A percentile compares a stretch with the other conserved stretches of the same genome.
Evolutionary conservation across 2,888 invertebrate species (phyloP).

Genomic region (Caenorhabditis drosophilae): DNA sequence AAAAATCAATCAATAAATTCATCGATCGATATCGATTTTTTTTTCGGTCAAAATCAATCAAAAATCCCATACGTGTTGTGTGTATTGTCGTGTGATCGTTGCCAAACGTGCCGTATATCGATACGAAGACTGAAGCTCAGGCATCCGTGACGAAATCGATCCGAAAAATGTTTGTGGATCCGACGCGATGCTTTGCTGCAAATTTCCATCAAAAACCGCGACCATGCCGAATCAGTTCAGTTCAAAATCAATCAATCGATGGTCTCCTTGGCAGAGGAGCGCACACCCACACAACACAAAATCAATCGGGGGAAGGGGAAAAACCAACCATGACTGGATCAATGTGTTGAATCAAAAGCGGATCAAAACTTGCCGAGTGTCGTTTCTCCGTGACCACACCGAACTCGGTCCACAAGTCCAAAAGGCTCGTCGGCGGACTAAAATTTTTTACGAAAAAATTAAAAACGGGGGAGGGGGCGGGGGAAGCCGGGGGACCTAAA

Average conservation of each 20-base stretch:
- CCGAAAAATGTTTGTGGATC: slow-evolving; percentile 53
- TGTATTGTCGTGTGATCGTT: slow-evolving; percentile 61
- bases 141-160: slow-evolving; percentile 54
- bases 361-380: slow-evolving; percentile 51
- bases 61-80: slow-evolving; percentile 40
- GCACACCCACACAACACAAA: too few species aligned
- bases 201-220: too few species aligned
- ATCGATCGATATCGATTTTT: too few species aligned
- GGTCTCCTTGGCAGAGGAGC: too few species aligned
- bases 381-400: slow-evolving; percentile 57
- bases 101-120: slow-evolving; percentile 58
- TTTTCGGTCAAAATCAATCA: neutral
- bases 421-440: slow-evolving; percentile 55
- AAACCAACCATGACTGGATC: slow-evolving; percentile 49
- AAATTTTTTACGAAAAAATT: neutral
- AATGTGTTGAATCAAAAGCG: slow-evolving; percentile 44
- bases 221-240: too few species aligned
- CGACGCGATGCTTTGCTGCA: too few species aligned
- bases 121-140: slow-evolving; percentile 42
- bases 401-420: slow-evolving; percentile 66
- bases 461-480: neutral
- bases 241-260: too few species aligned
- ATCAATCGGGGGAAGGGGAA: too few species aligned
- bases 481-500: too few species aligned
- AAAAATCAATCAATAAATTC: too few species aligned